These are phyloP conservation scores for Lamprotornis superbus DNA, from an alignment of 2,113 vertebrate species.

Conservation along the genomic window DNA sequence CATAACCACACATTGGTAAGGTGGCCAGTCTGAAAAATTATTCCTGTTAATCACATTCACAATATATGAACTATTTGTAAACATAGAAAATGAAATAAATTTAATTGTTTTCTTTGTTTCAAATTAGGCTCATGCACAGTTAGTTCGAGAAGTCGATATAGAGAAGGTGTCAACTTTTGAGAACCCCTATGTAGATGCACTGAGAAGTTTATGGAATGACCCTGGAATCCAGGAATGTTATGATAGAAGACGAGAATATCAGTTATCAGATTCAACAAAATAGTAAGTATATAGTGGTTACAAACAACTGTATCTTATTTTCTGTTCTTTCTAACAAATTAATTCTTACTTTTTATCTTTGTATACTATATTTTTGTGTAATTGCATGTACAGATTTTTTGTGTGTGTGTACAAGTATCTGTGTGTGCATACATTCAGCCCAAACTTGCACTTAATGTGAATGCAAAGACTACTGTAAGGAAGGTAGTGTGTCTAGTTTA, in stretches of 20 bases:
- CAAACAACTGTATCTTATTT: background rate
- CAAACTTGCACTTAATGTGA: background rate
- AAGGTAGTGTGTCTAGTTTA: background rate
- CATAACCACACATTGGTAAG: background rate
- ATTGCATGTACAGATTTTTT: background rate
- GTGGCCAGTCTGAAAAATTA: background rate
- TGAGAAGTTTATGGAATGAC: slow-evolving; percentile 92
- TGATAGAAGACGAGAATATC: slow-evolving; percentile 91
- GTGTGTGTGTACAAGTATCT: background rate
- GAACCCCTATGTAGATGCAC: slow-evolving; percentile 82
- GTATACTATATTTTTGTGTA: background rate
- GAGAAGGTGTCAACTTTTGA: slow-evolving; percentile 80
- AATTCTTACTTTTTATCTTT: background rate
- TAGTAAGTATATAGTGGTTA: slow-evolving; percentile 81
- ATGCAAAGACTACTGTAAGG: background rate
- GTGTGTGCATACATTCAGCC: background rate
- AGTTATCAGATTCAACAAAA: slow-evolving; percentile 93
- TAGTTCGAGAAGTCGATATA: slow-evolving; percentile 80
- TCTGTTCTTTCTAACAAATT: background rate
- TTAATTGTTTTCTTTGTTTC: slow-evolving; percentile 18
- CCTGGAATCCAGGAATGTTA: slow-evolving; percentile 91
- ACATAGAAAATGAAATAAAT: background rate
- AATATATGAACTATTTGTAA: background rate
- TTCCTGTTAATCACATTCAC: background rate
- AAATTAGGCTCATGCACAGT: slow-evolving; percentile 77